A percentile compares a stretch with the other conserved stretches of the same genome.
Conservation (phyloP, 2,797 vertebrate genomes). For the Steatocranus sp. region DNA sequence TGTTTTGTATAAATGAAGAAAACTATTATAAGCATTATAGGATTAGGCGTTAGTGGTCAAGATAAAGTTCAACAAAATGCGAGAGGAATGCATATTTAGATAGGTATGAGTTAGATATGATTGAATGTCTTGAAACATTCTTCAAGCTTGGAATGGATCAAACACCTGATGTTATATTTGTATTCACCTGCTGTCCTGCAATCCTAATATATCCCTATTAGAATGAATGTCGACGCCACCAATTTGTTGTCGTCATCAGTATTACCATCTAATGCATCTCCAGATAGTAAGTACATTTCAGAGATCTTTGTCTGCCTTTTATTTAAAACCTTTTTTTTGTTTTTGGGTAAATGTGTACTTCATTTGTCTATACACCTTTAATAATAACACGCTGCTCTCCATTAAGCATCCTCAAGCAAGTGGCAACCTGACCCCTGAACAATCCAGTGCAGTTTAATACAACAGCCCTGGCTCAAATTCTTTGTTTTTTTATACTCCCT, state of each 20-base stretch:
- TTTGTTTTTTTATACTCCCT: background rate
- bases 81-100: background rate
- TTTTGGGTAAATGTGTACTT: background rate
- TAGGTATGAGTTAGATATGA: background rate
- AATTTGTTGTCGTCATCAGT: background rate
- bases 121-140: background rate
- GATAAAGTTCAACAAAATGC: background rate
- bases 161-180: background rate
- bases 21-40: background rate
- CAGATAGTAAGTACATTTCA: conserved; percentile 7
- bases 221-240: background rate
- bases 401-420: background rate
- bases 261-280: background rate
- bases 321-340: background rate
- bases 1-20: background rate
- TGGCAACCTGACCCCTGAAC: background rate
- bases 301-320: background rate
- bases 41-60: background rate
- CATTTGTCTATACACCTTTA: background rate
- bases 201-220: background rate
- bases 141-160: background rate
- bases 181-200: background rate
- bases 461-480: background rate
- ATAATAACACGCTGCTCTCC: background rate
- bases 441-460: background rate